Conservation (phyloP, 92 coral and sea anemone genomes). For the Anthopleura xanthogrammica region DNA sequence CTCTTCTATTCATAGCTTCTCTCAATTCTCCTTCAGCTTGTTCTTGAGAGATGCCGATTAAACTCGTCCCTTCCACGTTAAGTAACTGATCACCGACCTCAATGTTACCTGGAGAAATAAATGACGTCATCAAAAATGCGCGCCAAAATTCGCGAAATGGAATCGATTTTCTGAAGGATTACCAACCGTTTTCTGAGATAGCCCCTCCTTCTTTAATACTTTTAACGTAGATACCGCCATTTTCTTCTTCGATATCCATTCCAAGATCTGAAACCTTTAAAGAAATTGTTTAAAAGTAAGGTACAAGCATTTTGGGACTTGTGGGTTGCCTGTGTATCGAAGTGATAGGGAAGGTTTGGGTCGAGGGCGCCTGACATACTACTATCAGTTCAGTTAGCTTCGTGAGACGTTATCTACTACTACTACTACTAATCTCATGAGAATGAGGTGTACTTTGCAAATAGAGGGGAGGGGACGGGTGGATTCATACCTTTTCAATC, state of each 20-base stretch:
- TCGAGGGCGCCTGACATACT: background rate
- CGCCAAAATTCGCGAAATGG: background rate
- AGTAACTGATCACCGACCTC: slow-evolving; percentile 83
- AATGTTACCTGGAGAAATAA: slow-evolving; percentile 59
- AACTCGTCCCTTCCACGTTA: slow-evolving; percentile 85
- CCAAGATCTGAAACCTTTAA: slow-evolving; percentile 70
- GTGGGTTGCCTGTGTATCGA: background rate
- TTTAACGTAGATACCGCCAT: slow-evolving; percentile 66
- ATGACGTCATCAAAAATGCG: background rate
- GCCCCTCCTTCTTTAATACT: slow-evolving; percentile 54
- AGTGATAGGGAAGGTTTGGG: background rate
- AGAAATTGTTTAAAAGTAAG: background rate
- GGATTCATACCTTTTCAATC: slow-evolving; percentile 51
- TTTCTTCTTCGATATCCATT: slow-evolving; percentile 57
- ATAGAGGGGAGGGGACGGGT: background rate
- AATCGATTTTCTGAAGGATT: background rate
- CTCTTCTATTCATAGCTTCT: slow-evolving; percentile 64
- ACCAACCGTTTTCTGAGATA: slow-evolving; percentile 63
- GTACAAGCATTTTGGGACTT: background rate
- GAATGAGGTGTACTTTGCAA: too few relatives aligned
- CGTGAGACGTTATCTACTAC: too few relatives aligned
- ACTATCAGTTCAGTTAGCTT: too few relatives aligned
- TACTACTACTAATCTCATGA: too few relatives aligned
- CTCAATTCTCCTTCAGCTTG: slow-evolving; percentile 72
- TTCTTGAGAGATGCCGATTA: slow-evolving; percentile 62